Base-by-base conservation (phyloP, 2,113 vertebrate genomes). In the Nyctibius bracteatus region DNA sequence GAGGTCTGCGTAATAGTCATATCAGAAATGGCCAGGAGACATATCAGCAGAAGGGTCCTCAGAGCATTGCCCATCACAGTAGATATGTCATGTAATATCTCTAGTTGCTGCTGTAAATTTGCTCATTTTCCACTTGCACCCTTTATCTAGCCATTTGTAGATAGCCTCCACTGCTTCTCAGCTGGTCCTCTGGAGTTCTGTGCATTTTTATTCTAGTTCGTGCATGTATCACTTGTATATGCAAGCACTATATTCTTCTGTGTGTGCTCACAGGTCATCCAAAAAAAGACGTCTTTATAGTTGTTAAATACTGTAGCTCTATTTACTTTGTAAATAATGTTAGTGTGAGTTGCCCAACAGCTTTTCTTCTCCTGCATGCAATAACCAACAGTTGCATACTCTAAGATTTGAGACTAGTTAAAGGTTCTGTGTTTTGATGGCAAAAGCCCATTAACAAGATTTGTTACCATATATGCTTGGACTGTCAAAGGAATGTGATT, bases 1-100 rank as follows among this genome's bases (percentile, higher is more conserved):
- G 81, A 80, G 43, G 14, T 81, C 37, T 66, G 16, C 19, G 2
- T 47, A n/a, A 19, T 2, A 39, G 33, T 49, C 0, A 0, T 41
- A 62, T n/a, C 46, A 63, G 85, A 66, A 52, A 44, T 14, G 43
- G 9, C 41, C 43, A 62, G 85, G 58, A 51, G 61, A 27, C 24
- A 15, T 14, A 81, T 54, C 47, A 95, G 51, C 62, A 66, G 59
- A 58, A 47, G 28, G 63, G 21, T 83, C 39, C 43, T 66, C 30
- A 71, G 43, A 74, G 67, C 61, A 22, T 62, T 86, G 35, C 71
- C 51, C 22, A 79, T 52, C 54, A 30, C 67, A 39, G 17, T 61
- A 55, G 20, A 41, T 28, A 9, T 4, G 8, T 22, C 61, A 20
- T 31, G 35, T 10, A 37, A 4, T 49, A 41, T 31, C 54, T 81